These are phyloP conservation scores for Grallaria varia DNA, from an alignment of 2,113 vertebrate genomes.

Conservation along the genomic window DNA sequence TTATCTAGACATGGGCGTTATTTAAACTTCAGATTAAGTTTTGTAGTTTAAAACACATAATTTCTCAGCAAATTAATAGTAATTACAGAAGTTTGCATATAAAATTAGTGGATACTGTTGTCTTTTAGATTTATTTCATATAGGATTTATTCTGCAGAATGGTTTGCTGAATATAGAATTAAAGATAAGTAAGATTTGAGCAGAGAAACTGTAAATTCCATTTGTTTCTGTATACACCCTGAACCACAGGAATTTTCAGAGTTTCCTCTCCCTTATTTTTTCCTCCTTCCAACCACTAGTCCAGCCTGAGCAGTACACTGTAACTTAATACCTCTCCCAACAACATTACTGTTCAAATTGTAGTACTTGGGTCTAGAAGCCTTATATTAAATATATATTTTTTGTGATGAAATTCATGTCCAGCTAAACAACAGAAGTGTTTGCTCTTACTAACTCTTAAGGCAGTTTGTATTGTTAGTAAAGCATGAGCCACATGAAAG, in stretches of 20 bases:
- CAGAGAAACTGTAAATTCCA: conserved; percentile 52
- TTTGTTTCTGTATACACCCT: conserved; percentile 68
- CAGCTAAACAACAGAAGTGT: not conserved
- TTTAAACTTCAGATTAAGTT: not conserved
- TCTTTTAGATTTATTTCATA: not conserved
- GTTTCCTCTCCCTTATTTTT: conserved; percentile 50
- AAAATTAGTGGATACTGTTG: not conserved
- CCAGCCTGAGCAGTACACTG: conserved; percentile 1
- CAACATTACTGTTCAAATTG: conserved; percentile 56
- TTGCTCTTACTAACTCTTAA: not conserved
- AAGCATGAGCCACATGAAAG: not conserved
- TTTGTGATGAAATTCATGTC: not conserved
- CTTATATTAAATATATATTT: not conserved
- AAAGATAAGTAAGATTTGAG: conserved; percentile 45
- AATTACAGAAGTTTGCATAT: not conserved
- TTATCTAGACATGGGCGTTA: not conserved
- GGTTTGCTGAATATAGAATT: not conserved
- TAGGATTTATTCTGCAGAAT: not conserved
- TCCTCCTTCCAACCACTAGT: conserved; percentile 21
- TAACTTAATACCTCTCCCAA: conserved; percentile 53
- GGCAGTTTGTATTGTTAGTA: not conserved
- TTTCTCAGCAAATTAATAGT: not conserved
- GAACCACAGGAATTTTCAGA: conserved; percentile 73
- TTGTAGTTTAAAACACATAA: not conserved
- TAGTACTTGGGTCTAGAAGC: conserved; percentile 29